Conservation (phyloP, 2,888 invertebrate genomes). For the Autographa pulchrina region DNA sequence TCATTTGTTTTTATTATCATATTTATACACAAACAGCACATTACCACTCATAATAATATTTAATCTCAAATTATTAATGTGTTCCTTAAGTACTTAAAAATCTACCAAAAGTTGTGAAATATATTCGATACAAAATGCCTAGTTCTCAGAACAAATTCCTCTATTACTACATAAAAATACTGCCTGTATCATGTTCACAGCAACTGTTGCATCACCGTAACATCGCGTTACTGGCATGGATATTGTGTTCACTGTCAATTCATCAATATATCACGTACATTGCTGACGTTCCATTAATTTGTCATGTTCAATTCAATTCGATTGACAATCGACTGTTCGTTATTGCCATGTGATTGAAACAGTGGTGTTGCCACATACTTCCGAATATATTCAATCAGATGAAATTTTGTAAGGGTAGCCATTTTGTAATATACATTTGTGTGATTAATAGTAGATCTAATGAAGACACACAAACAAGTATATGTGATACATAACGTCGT, state of each 20-base stretch:
- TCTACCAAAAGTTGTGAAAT: too few species aligned
- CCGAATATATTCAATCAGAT: slow-evolving; percentile 3
- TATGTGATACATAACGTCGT: too few species aligned
- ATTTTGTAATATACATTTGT: too few species aligned
- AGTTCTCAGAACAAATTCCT: not conserved
- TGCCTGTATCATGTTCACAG: not conserved
- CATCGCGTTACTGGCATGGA: slow-evolving; percentile 11
- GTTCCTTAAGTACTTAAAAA: too few species aligned
- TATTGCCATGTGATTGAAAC: slow-evolving; percentile 10
- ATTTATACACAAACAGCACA: too few species aligned
- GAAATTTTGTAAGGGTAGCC: too few species aligned
- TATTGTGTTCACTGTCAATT: slow-evolving; percentile 17
- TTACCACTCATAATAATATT: too few species aligned
- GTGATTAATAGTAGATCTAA: too few species aligned
- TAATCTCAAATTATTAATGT: too few species aligned
- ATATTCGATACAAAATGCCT: too few species aligned
- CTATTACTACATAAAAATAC: not conserved
- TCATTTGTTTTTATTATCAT: too few species aligned
- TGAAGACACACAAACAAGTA: too few species aligned
- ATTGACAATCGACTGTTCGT: slow-evolving; percentile 34
- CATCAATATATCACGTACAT: slow-evolving; percentile 27
- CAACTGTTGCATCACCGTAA: not conserved
- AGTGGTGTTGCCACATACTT: slow-evolving; percentile 21
- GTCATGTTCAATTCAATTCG: slow-evolving; percentile 15
- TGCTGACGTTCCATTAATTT: slow-evolving; percentile 30